Conservation (phyloP, 2,888 invertebrate genomes). For the Erebia ligea region DNA sequence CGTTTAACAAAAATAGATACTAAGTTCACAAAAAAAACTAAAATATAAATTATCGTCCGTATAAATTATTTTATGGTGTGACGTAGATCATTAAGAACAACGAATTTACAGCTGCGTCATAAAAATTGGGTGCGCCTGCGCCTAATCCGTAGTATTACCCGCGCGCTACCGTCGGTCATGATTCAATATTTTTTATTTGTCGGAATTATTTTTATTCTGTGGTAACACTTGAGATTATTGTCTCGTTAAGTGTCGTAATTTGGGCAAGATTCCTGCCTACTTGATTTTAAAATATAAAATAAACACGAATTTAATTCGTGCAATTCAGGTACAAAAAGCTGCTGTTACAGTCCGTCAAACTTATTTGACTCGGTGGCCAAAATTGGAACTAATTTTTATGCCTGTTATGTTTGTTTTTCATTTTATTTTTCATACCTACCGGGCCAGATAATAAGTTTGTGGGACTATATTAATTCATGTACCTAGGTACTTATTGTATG, state of each 20-base stretch:
- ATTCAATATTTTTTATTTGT: slow-evolving; percentile 59
- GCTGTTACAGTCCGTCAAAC: too few relatives aligned
- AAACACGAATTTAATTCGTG: neutral
- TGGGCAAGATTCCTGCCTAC: neutral
- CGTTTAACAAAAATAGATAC: slow-evolving; percentile 28
- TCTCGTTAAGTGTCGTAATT: slow-evolving; percentile 20
- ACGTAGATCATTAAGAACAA: slow-evolving; percentile 64
- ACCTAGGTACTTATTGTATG: too few relatives aligned
- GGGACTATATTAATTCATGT: too few relatives aligned
- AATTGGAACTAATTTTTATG: too few relatives aligned
- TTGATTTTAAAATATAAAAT: neutral
- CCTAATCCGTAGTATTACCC: slow-evolving; percentile 66
- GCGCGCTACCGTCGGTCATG: slow-evolving; percentile 61
- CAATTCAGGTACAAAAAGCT: too few relatives aligned
- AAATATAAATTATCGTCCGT: slow-evolving; percentile 56
- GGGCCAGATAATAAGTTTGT: too few relatives aligned
- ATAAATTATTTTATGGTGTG: slow-evolving; percentile 59
- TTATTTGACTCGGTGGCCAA: too few relatives aligned
- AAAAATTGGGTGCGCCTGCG: slow-evolving; percentile 73
- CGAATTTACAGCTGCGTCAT: slow-evolving; percentile 71
- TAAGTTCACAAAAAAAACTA: slow-evolving; percentile 16
- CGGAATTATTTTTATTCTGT: slow-evolving; percentile 39
- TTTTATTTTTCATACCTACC: too few relatives aligned
- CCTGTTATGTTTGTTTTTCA: too few relatives aligned
- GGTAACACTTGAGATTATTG: slow-evolving; percentile 40